Evolutionary conservation across 2,113 vertebrate genomes (phyloP), one percentile per base, ranked within the genome.

Genomic region (Brachyhypopomus gauderio): DNA sequence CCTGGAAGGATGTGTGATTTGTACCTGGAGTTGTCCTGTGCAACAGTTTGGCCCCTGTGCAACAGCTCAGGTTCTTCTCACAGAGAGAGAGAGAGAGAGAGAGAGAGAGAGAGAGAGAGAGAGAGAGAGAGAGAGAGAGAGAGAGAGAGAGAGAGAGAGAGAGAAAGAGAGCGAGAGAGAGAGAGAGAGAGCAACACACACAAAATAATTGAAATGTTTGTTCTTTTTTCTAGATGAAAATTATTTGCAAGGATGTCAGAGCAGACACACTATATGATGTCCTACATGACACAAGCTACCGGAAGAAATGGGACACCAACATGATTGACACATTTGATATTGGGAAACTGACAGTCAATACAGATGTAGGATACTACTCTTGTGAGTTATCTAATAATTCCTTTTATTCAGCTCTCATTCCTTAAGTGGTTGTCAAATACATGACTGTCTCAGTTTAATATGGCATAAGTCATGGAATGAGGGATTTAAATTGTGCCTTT

Each of bases 241-340:
- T 96, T 1, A 89, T 92, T 62, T 97, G 96, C 87, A 96, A 95
- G 85, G 95, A 96, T 0, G 95, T 97, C 27, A 80, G 90, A 0
- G 95, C 96, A 0, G 95, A 95, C 86, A 96, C 94, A 0, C 89
- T 97, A 25, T 97, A 97, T 0, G 96, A 97, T 0, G 95, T 97
- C 80, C 92, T 97, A 70, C 96, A 97, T 0, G 96, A 97, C 90
- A 96, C 93, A 75, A 87, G 83, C 87, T 97, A 97, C 89, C 93
- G 96, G 75, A 94, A 84, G 87, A 97, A 97, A 70, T 97, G 96
- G 96, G 96, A 97, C 90, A 89, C 91, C 0, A 96, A 96, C 90
- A 94, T 97, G 95, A 95, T 97, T 0, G 96, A 97, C 86, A 96
- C 96, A 19, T 95, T 94, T 1, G 96, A 97, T 89, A 96, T 97